Evolutionary conservation across 2,888 invertebrate species (phyloP).

Genomic region (Conus canariensis): DNA sequence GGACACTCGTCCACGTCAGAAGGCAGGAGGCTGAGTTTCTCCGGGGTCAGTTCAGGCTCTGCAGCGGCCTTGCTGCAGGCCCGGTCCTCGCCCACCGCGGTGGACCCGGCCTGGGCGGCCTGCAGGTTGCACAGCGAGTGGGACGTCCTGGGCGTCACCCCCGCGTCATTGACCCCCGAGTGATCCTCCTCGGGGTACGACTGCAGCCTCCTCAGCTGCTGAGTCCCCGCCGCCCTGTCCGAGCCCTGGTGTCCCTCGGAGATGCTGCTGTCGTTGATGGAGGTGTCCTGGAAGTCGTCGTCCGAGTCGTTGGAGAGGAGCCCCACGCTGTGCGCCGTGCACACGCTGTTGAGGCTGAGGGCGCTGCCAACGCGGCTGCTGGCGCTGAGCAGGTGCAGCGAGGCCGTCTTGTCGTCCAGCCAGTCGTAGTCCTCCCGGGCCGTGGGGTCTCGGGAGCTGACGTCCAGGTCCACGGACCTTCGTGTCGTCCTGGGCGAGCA

Average conservation of each 20-base stretch:
- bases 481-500: conserved; percentile 70
- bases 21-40: conserved; percentile 44
- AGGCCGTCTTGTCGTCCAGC: conserved; percentile 51
- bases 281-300: conserved; percentile 54
- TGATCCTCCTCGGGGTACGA: conserved; percentile 55
- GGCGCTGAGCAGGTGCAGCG: conserved; percentile 53
- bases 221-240: background rate
- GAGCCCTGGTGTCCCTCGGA: background rate
- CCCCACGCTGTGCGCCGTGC: conserved; percentile 70
- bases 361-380: conserved; percentile 66
- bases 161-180: conserved; percentile 18
- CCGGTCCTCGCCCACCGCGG: too few relatives aligned
- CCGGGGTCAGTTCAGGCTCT: conserved; percentile 22
- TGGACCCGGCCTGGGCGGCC: conserved; percentile 39
- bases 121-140: conserved; percentile 55
- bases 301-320: conserved; percentile 71
- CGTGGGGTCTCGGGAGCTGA: conserved; percentile 43
- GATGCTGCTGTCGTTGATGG: conserved; percentile 41
- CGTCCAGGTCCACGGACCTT: conserved; percentile 56
- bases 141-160: conserved; percentile 50
- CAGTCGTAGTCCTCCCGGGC: conserved; percentile 51
- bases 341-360: conserved; percentile 69
- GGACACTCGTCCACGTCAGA: conserved; percentile 35
- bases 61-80: too few relatives aligned
- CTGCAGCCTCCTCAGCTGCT: conserved; percentile 51